Base-by-base conservation (phyloP, 1,140 invertebrate species). In the Muscidifurax raptorellus region DNA sequence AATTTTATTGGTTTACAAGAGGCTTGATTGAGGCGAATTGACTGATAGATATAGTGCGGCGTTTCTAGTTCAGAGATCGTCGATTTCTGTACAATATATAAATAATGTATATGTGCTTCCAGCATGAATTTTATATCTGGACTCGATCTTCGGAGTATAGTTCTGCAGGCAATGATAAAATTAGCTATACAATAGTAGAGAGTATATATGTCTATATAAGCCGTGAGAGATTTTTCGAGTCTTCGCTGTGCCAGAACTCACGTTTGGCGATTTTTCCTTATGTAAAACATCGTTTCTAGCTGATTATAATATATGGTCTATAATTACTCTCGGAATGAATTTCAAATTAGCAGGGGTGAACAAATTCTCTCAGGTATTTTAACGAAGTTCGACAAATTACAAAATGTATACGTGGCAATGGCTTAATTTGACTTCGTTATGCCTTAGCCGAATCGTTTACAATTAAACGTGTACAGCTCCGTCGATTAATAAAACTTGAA, bases 191-290 rank as follows among this genome's bases (percentile, higher is more conserved):
- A n/a, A n/a, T n/a, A n/a, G 6, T 22, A 59, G 52, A 44, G 25
- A 75, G 2, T 40, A 25, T 36, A 36, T 2, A 22, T 22, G 52
- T 22, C 47, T 52, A 13, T 67, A 7, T 25, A 30, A 18, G 15
- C 30, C 32, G 71, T 72, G 71, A 72, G 71, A 72, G 52, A 59
- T 7, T 72, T 72, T 40, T 72, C 27, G 30, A 72, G 25, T 18
- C 30, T 72, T 72, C n/a, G 71, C 40, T 72, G 30, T 22, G 71
- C 32, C 30, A 13, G 7, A 30, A 30, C 10, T 69, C 22, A n/a
- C n/a, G 32, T 22, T 7, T 32, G 28, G 30, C 18, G 32, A 36
- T 72, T 36, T 72, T 72, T 72, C 71, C 71, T 72, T n/a, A 18
- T 28, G 32, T 72, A 71, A 71, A 32, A 32, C 4, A 15, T 28